phyloP scores from a whole-genome alignment of 1,140 invertebrate genomes.

The Caligus rogercresseyi region DNA sequence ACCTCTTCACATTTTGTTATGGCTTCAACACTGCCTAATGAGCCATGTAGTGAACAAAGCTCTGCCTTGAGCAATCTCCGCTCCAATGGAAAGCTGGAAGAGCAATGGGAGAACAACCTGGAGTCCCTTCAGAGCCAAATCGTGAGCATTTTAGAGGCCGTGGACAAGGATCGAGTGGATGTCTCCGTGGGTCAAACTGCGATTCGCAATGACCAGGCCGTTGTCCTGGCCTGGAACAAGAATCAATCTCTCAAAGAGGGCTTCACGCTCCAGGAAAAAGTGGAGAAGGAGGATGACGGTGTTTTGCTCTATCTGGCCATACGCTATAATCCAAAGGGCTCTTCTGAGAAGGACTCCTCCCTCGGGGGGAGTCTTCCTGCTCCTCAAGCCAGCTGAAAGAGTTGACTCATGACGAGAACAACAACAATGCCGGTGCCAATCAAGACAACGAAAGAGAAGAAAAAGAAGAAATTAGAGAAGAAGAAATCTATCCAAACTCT shows the following conservation, averaged over 20 bases:
- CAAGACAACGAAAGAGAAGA: no score
- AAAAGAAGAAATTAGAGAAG: no score
- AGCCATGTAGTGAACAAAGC: neutral
- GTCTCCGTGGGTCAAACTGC: constrained; percentile 7
- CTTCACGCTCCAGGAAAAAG: neutral
- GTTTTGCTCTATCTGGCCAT: constrained; percentile 7
- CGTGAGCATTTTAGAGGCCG: neutral
- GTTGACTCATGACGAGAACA: neutral
- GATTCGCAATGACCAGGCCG: constrained; percentile 2
- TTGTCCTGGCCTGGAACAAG: constrained; percentile 3
- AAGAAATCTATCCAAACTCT: no score
- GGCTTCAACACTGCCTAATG: neutral
- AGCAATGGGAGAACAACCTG: neutral
- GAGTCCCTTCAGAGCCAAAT: constrained; percentile 1
- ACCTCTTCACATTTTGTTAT: no score
- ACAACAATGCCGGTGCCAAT: neutral
- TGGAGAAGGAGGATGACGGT: neutral
- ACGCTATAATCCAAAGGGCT: neutral
- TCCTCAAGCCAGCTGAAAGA: neutral
- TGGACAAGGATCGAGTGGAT: constrained; percentile 6
- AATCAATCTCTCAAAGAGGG: neutral
- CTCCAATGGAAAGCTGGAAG: neutral
- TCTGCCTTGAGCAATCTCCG: neutral
- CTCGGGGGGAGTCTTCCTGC: neutral
- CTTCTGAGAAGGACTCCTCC: neutral